Evolutionary conservation across 2,113 vertebrate species (phyloP).

Genomic region (Myrmecobius fasciatus): DNA sequence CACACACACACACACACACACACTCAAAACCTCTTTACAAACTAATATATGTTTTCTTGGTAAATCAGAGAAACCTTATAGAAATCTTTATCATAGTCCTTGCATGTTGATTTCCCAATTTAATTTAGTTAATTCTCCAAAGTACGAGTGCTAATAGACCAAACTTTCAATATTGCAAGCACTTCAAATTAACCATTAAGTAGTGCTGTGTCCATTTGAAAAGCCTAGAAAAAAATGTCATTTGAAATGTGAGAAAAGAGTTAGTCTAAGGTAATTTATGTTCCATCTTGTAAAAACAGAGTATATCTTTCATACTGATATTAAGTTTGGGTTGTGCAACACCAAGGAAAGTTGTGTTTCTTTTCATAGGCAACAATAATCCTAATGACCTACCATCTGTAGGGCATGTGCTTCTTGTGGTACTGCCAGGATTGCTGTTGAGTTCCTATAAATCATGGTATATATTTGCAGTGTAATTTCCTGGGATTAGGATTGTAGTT

Average conservation of each 20-base stretch:
- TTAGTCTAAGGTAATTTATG: neutral
- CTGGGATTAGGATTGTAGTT: constrained; percentile 26
- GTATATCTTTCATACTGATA: constrained; percentile 10
- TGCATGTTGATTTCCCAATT: neutral
- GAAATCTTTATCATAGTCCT: neutral
- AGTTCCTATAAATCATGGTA: neutral
- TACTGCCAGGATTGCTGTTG: constrained; percentile 41
- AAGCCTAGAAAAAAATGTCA: constrained; percentile 31
- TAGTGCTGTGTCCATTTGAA: constrained; percentile 26
- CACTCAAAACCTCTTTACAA: neutral
- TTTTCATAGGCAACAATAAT: constrained; percentile 36
- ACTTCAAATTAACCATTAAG: constrained; percentile 2
- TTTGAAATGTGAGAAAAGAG: constrained; percentile 42
- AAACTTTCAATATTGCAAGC: constrained; percentile 9
- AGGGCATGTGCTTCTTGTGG: constrained; percentile 31
- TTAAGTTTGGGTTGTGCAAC: constrained; percentile 24
- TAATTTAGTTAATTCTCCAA: constrained; percentile 4
- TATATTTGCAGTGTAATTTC: constrained; percentile 40
- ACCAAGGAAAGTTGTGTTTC: constrained; percentile 48
- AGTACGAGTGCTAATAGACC: neutral
- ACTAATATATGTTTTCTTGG: neutral
- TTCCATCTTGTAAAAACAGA: neutral
- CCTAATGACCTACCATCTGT: constrained; percentile 44
- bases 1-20: neutral
- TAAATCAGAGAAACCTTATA: constrained; percentile 37